Evolutionary conservation across 2,113 vertebrate genomes (phyloP).

Genomic region (Nerophis lumbriciformis): DNA sequence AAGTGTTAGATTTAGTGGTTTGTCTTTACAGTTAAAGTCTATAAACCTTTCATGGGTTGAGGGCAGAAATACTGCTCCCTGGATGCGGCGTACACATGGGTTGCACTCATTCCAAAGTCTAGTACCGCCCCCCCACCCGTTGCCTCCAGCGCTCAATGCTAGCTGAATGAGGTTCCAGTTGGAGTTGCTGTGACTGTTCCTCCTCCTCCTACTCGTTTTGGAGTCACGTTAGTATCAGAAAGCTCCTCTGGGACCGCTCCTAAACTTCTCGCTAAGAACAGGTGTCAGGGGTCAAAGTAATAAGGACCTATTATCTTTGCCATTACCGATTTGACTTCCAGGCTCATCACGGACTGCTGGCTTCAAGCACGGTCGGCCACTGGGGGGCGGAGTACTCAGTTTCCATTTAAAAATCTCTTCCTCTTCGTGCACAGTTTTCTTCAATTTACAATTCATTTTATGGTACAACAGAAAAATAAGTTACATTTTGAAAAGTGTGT

Average conservation of each 20-base stretch:
- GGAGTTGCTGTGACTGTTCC: constrained; percentile 22
- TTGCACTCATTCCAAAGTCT: constrained; percentile 41
- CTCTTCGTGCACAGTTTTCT: neutral
- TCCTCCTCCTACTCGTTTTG: constrained; percentile 36
- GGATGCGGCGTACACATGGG: constrained; percentile 80
- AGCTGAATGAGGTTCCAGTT: constrained; percentile 37
- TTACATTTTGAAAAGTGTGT: neutral
- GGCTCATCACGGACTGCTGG: constrained; percentile 41
- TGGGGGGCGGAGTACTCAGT: constrained; percentile 5
- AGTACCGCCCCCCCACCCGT: neutral
- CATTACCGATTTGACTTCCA: constrained; percentile 51
- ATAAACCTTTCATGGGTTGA: constrained; percentile 92
- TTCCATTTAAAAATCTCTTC: constrained; percentile 8
- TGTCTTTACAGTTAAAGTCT: constrained; percentile 91
- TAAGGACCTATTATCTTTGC: constrained; percentile 59
- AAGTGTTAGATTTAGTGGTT: constrained; percentile 89
- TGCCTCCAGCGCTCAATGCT: constrained; percentile 23
- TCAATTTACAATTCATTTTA: neutral
- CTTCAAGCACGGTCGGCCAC: constrained; percentile 42
- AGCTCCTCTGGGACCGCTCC: constrained; percentile 67
- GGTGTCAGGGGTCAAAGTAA: constrained; percentile 67
- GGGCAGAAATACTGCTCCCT: constrained; percentile 87
- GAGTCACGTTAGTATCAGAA: constrained; percentile 50
- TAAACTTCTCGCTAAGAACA: constrained; percentile 67
- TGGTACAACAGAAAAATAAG: neutral